Percentiles rank a stretch among this genome's conserved stretches.
phyloP scores from a whole-genome alignment of 2,113 vertebrate species.

The Nymphicus hollandicus region DNA sequence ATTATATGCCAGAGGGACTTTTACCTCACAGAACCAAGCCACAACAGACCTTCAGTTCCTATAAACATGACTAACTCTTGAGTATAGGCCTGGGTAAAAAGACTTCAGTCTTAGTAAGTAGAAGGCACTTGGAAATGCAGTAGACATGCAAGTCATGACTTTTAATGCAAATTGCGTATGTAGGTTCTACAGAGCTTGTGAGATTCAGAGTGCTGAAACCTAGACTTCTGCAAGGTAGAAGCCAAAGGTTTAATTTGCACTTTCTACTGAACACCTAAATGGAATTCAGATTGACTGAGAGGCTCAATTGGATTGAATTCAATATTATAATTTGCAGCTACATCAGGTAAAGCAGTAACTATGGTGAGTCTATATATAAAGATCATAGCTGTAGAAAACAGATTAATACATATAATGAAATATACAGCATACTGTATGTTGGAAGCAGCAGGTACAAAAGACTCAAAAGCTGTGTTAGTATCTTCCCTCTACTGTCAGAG shows the following conservation, averaged over 20 bases:
- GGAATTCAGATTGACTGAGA: neutral
- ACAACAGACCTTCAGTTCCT: neutral
- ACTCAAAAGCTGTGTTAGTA: neutral
- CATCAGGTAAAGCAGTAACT: neutral
- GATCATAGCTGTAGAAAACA: neutral
- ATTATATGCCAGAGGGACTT: neutral
- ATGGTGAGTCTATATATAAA: rapidly evolving
- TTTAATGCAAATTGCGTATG: neutral
- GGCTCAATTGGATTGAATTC: neutral
- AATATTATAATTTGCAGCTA: neutral
- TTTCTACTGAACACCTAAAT: neutral
- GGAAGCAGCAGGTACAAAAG: neutral
- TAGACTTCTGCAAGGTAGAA: neutral
- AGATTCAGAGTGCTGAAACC: neutral
- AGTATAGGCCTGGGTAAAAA: neutral
- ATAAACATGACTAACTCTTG: neutral
- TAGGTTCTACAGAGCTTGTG: neutral
- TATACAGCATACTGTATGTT: no score
- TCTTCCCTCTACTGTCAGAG: neutral
- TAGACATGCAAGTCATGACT: neutral
- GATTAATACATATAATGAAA: neutral
- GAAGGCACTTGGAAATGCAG: neutral
- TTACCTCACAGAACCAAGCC: neutral
- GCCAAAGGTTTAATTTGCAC: neutral
- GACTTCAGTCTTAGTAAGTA: neutral